Evolutionary conservation across 2,888 invertebrate species (phyloP).

Genomic region (Zaprionus lineosus): DNA sequence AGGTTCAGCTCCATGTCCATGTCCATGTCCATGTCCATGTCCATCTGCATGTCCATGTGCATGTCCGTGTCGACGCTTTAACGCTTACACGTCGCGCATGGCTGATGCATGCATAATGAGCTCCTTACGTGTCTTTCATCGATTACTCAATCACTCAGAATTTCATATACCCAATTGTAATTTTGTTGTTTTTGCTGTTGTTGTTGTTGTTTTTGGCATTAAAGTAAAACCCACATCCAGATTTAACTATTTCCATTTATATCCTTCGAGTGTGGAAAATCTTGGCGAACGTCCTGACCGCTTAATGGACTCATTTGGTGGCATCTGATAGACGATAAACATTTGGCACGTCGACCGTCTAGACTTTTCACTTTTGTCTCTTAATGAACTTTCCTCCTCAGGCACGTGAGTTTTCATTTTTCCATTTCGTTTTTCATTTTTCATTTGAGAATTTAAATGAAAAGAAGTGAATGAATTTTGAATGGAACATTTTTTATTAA

Average conservation of each 20-base stretch:
- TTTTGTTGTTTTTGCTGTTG: too few relatives aligned
- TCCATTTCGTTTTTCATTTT: too few relatives aligned
- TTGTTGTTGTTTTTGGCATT: too few relatives aligned
- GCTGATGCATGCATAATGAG: conserved; percentile 47
- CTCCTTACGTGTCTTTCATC: conserved; percentile 46
- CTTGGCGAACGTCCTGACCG: conserved; percentile 7
- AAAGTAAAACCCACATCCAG: too few relatives aligned
- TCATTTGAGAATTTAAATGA: too few relatives aligned
- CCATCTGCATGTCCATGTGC: conserved; percentile 23
- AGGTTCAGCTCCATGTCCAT: neutral
- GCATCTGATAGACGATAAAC: conserved; percentile 4
- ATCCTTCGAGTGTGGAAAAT: too few relatives aligned
- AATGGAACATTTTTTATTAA: too few relatives aligned
- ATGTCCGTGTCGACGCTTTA: conserved; percentile 45
- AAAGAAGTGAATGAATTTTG: too few relatives aligned
- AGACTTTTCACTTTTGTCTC: conserved; percentile 53
- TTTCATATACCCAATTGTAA: neutral
- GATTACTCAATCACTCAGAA: conserved; percentile 17
- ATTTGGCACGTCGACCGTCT: conserved; percentile 41
- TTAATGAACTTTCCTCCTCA: conserved; percentile 20
- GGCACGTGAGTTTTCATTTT: too few relatives aligned
- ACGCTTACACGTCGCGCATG: conserved; percentile 41
- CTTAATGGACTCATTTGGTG: conserved; percentile 32
- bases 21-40: conserved; percentile 12
- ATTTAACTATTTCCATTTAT: too few relatives aligned